Evolutionary conservation across 2,113 vertebrate species (phyloP), one percentile per base, ranked within the genome.

Genomic region (Plectropomus leopardus): DNA sequence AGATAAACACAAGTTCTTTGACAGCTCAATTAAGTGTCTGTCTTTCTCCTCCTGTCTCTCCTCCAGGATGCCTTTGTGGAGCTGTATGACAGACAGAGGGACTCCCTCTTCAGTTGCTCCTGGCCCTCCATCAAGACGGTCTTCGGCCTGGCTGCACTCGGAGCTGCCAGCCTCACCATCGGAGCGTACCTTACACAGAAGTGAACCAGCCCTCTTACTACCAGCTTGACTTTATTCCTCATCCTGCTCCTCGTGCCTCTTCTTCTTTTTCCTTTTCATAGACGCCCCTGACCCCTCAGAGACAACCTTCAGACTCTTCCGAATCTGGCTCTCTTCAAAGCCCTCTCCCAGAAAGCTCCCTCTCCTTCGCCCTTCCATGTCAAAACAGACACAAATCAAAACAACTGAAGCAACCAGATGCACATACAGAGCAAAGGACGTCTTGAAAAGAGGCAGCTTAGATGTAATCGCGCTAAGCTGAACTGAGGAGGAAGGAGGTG

Each of bases 11-110:
- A 5, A 14, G 26, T 55, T 72, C 32, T 53, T 51, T 32, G 50
- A 13, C 54, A 45, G 14, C 7, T 16, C 4, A 65, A 57, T 51
- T 57, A 78, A 79, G 28, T 9, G 14, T 65, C 48, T 82, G 10
- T 71, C 57, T 82, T 6, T 78, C 19, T 91, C 34, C 89, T 1
- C 57, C 19, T 60, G 11, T 92, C 40, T 91, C 9, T 80, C 67
- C 80, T 15, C n/a, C 94, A 99, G 98, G 98, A 98, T 5, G 97
- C 97, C 74, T 99, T 99, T 26, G 97, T 99, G 96, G 98, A 99
- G 84, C 94, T 99, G 73, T 99, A 99, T 0, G 96, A 96, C 80
- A 94, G 95, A 81, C 96, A 93, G 80, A 94, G 96, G 92, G 95
- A 96, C 61, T 97, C 97, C 11, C 89, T 97, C 86, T 96, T 97